Base-by-base conservation (phyloP, 2,113 vertebrate species). In the Atractosteus spatula region DNA sequence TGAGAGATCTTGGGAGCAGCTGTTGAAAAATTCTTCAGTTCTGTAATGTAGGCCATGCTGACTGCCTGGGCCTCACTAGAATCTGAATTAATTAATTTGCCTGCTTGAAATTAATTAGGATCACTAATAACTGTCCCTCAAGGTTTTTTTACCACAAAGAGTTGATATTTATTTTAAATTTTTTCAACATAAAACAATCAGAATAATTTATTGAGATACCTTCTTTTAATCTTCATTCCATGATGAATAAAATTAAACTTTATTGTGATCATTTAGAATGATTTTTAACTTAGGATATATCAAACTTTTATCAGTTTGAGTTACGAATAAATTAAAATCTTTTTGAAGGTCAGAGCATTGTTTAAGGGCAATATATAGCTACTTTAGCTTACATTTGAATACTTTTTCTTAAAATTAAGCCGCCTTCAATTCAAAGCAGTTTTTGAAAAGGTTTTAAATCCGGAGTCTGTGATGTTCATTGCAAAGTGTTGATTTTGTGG, bases 91-190 rank as follows among this genome's bases (percentile, higher is more conserved):
- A 80, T 79, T 80, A 81, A 79, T 84, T 83, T 42, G 43, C 7
- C 81, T 68, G n/a, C 61, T 63, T 41, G 71, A 54, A 75, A 76
- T 82, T 84, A 70, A 71, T 82, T 80, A 64, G 17, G 11, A 77
- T 83, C 77, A 62, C 66, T 69, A 29, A 74, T 68, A 83, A 88
- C 83, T 83, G 83, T 42, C 79, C 67, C 83, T 87, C 81, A 72
- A 83, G 84, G 80, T 82, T 84, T 29, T 29, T 74, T 79, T 80
- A 79, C 73, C 82, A 84, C 78, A 84, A 86, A 81, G 82, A 86
- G 78, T 74, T 81, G 77, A 86, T 77, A 84, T 86, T 85, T 75
- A 85, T 78, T 82, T 85, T 82, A 79, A 80, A 72, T 84, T 83
- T 80, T 76, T 67, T 7, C 0, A 76, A 84, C 76, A 78, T 76